These are phyloP conservation scores for Luffia ferchaultella DNA, from an alignment of 2,888 invertebrate genomes.

Conservation along the genomic window DNA sequence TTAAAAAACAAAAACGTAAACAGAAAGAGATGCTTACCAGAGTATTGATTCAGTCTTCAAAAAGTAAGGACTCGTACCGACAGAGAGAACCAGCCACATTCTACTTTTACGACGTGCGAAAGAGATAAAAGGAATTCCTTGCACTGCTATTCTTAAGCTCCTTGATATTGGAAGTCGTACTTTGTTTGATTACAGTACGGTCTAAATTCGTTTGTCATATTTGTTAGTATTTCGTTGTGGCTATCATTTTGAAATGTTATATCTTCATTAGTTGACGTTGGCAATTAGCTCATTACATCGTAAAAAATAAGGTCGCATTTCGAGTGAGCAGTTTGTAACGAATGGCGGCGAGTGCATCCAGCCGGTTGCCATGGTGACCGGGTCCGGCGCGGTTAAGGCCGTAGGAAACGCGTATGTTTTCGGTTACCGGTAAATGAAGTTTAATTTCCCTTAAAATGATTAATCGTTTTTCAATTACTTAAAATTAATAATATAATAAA, in stretches of 20 bases:
- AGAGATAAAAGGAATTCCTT: constrained; percentile 63
- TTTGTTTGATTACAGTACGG: constrained; percentile 52
- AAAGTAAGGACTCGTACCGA: constrained; percentile 39
- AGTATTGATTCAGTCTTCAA: constrained; percentile 25
- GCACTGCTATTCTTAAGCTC: constrained; percentile 61
- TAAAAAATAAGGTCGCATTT: constrained; percentile 47
- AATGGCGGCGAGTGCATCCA: constrained; percentile 29
- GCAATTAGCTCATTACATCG: constrained; percentile 32
- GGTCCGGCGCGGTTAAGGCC: neutral
- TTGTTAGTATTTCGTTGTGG: constrained; percentile 49
- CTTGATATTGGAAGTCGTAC: constrained; percentile 51
- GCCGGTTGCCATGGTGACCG: constrained; percentile 67
- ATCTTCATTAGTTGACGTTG: constrained; percentile 49
- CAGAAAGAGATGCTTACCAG: constrained; percentile 49
- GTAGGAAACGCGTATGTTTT: neutral
- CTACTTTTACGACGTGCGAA: constrained; percentile 57
- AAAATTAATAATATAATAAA: too few species aligned
- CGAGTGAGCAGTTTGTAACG: constrained; percentile 29
- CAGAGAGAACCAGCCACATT: constrained; percentile 45
- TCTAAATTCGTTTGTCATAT: constrained; percentile 58
- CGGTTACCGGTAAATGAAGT: neutral
- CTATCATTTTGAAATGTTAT: constrained; percentile 55
- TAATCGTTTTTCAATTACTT: too few species aligned
- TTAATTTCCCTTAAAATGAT: neutral
- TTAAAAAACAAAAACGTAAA: too few species aligned